Evolutionary conservation across 2,113 vertebrate genomes (phyloP), one percentile per base, ranked within the genome.

Genomic region (Microcebus griseorufus): DNA sequence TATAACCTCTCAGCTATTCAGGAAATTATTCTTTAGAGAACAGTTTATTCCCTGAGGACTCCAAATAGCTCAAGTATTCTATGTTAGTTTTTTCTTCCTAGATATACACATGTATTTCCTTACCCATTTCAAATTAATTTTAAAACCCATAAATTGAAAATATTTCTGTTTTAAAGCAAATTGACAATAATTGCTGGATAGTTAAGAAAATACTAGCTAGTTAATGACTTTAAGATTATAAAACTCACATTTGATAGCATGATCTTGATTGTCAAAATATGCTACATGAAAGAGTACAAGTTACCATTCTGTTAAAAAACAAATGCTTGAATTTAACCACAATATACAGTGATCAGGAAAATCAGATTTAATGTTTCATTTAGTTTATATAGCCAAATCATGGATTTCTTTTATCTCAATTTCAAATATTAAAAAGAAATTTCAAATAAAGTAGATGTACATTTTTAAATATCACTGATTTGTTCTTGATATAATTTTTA

Each of bases 341-440:
- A 67, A 11, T 53, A n/a, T 39, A 65, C 18, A 94, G 9, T 67
- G 53, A 42, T 53, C 72, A 48, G 18, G 6, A 81, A 92, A 94
- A 73, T 93, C 18, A 88, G 12, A 80, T 84, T 76, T 81, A 90
- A 39, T 67, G 17, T 67, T 91, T 82, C 17, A 79, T 72, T 97
- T 95, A 89, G 64, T 85, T 13, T 9, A 32, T 64, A 29, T 25
- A 72, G 6, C 42, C 48, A 93, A 76, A 67, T 60, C 87, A 70
- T 88, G n/a, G 32, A 72, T 95, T 92, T 93, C 39, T 87, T 95
- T 95, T 88, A 60, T 72, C 48, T 86, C 51, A 96, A 72, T 92
- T 67, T 75, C 20, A 93, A 70, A 10, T 69, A 69, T 85, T 67
- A 78, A 87, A 83, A 83, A 79, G n/a, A 85, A 84, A 51, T 94